Evolutionary conservation across 1,140 invertebrate species (phyloP), one percentile per base, ranked within the genome.

Genomic region (Bombus affinis): DNA sequence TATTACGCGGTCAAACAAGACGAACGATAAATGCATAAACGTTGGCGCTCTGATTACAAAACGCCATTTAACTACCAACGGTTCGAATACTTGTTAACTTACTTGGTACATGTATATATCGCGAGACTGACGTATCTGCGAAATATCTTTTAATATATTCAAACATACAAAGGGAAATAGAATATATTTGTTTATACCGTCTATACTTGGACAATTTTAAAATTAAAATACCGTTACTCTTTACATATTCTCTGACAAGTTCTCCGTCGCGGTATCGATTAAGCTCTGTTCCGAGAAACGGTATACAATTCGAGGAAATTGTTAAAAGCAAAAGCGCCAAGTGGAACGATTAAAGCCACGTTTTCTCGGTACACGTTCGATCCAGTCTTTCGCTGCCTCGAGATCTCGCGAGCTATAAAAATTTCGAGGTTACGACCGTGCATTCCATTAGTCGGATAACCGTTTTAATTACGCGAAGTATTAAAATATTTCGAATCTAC

Each of bases 201-300:
- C 47, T 18, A 53, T 53, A 22, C 47, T 8, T 22, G 47, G 18
- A 53, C 47, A 6, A 53, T 22, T 22, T 22, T 0, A 2, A 22
- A 1, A 53, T 53, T 53, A 22, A 53, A 22, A 53, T 22, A 6
- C 15, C 47, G 22, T 22, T 6, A 53, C 18, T 53, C 71, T 76
- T 59, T 18, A 25, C n/a, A 18, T 53, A 32, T 87, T 87, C 79
- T 59, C 59, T 57, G 68, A 80, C 79, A 65, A 87, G 44, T 72
- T 76, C 76, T 53, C 62, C 78, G 37, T 42, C 77, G n/a, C 44
- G 39, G 37, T 70, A 81, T 84, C 82, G 75, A 88, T 88, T 80
- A 84, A 88, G 80, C 65, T 70, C 70, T 75, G 78, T 87, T 79
- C 72, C 71, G 75, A 68, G 70, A 87, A 88, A 87, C 53, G 66